Evolutionary conservation across 1,140 invertebrate genomes (phyloP).

Genomic region (Babylonia areolata): DNA sequence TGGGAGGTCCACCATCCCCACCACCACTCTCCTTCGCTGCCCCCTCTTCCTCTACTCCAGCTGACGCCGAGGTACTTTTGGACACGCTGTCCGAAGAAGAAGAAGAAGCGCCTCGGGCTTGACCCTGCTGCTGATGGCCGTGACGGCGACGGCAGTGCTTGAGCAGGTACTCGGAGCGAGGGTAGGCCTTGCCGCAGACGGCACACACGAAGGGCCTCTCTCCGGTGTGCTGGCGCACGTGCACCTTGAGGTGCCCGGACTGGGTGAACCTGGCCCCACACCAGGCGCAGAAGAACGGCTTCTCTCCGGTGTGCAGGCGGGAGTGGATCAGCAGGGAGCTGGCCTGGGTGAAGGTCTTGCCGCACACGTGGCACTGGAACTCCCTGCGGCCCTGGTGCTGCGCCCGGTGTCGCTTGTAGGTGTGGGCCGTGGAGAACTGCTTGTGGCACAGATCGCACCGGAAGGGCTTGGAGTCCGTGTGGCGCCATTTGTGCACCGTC

Average conservation of each 20-base stretch:
- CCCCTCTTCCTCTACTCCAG: too few relatives aligned
- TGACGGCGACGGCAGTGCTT: slow-evolving; percentile 21
- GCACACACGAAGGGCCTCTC: slow-evolving; percentile 39
- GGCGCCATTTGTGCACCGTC: slow-evolving; percentile 77
- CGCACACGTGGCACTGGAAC: slow-evolving; percentile 27
- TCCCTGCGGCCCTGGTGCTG: slow-evolving; percentile 32
- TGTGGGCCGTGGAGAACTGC: slow-evolving; percentile 82
- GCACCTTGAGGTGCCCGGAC: slow-evolving; percentile 45
- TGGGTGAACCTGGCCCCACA: slow-evolving; percentile 49
- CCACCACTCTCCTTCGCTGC: too few relatives aligned
- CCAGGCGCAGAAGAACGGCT: slow-evolving; percentile 38
- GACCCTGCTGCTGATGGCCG: too few relatives aligned
- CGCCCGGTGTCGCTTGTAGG: slow-evolving; percentile 32
- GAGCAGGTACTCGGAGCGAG: slow-evolving; percentile 47
- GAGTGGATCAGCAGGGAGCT: slow-evolving; percentile 98
- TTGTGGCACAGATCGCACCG: slow-evolving; percentile 88
- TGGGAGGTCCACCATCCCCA: too few relatives aligned
- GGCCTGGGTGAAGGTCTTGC: slow-evolving; percentile 80
- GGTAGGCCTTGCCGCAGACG: slow-evolving; percentile 46
- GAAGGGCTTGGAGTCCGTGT: slow-evolving; percentile 40
- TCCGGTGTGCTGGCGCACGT: slow-evolving; percentile 68
- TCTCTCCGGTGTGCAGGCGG: slow-evolving; percentile 94
- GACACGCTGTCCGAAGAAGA: too few relatives aligned
- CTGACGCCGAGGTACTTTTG: too few relatives aligned
- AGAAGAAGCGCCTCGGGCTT: too few relatives aligned